Base-by-base conservation (phyloP, 2,113 vertebrate species). In the Solea solea region DNA sequence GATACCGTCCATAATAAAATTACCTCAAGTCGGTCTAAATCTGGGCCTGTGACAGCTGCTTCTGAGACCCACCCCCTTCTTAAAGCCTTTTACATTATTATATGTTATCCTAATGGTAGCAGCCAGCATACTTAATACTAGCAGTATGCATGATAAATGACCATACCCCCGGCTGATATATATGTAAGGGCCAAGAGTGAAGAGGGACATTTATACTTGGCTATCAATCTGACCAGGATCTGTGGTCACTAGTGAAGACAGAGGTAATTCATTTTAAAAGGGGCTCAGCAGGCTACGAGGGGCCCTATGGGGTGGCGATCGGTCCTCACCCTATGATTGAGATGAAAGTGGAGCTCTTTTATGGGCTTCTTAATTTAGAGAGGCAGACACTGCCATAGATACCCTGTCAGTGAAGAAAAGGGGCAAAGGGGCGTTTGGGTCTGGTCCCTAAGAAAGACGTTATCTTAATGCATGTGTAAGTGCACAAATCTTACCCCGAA, bases 201-300 rank as follows among this genome's bases (percentile, higher is more conserved):
- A 88, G 72, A 46, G 79, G 74, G 70, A 58, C 75, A 57, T 90
- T 92, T 88, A 71, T 83, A 74, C 74, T 76, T 44, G 39, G 39
- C 21, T 39, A 85, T 92, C 88, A 87, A 90, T 80, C 79, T 76
- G 81, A 74, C 50, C 52, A 59, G 86, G 80, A 81, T 84, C 68
- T 69, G 84, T 83, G 46, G 71, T 49, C 68, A 77, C 83, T 83
- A 25, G 86, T 82, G 81, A 75, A 80, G 88, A 89, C 74, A 46
- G 76, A 84, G 76, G 78, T 90, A 89, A n/a, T 91, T 93, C 77
- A 93, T 72, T 48, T 87, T 87, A 91, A 90, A 86, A 80, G 81
- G 87, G 80, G 13, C 57, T 80, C 76, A 45, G 69, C 67, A 72
- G 65, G 80, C 80, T 83, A 60, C 12, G 21, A 69, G 59, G 71